A percentile compares a stretch with the other conserved stretches of the same genome.
Evolutionary conservation across 2,113 vertebrate genomes (phyloP).

Genomic region (Mixornis gularis): DNA sequence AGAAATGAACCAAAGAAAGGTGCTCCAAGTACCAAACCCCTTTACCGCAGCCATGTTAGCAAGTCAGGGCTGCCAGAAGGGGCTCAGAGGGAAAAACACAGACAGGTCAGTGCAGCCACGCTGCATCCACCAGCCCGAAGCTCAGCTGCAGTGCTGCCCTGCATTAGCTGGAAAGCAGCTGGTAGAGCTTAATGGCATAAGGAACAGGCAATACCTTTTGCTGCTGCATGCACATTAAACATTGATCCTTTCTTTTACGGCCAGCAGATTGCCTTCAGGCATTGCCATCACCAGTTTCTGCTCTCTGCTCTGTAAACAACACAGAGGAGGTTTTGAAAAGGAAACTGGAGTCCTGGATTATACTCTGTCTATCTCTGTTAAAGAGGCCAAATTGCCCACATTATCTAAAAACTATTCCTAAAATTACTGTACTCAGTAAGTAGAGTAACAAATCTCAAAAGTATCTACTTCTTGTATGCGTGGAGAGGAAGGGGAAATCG

Average conservation of each 20-base stretch:
- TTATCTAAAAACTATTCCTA: not conserved
- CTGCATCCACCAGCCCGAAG: not conserved
- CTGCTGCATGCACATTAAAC: not conserved
- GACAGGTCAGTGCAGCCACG: not conserved
- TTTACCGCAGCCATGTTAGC: not conserved
- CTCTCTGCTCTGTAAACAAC: not conserved
- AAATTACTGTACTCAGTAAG: not conserved
- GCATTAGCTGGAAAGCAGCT: not conserved
- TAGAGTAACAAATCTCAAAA: not conserved
- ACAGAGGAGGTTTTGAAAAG: not conserved
- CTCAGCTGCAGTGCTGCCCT: too few species aligned
- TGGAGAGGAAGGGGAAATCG: not conserved
- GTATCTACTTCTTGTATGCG: rapidly evolving
- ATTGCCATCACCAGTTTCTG: not conserved
- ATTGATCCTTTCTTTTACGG: not conserved
- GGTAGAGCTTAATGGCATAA: not conserved
- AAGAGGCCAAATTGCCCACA: not conserved
- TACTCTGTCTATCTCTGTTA: not conserved
- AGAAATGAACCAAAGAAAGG: not conserved
- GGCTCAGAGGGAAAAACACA: not conserved
- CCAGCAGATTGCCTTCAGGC: not conserved
- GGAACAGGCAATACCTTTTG: not conserved
- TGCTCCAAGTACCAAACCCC: not conserved
- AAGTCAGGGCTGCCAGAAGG: not conserved
- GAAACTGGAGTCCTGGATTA: not conserved